A percentile compares a stretch with the other conserved stretches of the same genome.
Evolutionary conservation across 1,140 invertebrate species (phyloP).

Genomic region (Muscidifurax raptorellus): DNA sequence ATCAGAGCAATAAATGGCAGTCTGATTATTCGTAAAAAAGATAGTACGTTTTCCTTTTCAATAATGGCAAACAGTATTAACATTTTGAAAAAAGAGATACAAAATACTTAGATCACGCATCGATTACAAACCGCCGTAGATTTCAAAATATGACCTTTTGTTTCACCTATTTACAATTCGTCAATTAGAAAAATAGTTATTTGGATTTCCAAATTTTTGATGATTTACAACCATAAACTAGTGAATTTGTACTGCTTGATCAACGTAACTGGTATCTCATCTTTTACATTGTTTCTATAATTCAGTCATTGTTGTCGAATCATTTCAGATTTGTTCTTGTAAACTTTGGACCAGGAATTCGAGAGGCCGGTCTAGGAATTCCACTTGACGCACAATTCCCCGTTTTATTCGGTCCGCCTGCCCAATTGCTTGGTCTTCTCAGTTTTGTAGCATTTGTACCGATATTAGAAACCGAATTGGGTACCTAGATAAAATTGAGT

Average conservation of each 20-base stretch:
- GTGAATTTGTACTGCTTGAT: slow-evolving; percentile 41
- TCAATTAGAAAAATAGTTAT: slow-evolving; percentile 50
- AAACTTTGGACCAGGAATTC: slow-evolving; percentile 67
- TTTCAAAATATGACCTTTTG: slow-evolving; percentile 24
- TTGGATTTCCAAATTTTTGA: slow-evolving; percentile 20
- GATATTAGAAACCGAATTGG: slow-evolving; percentile 42
- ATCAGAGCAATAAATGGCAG: slow-evolving; percentile 44
- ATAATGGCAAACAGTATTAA: slow-evolving; percentile 44
- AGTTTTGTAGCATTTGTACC: slow-evolving; percentile 63
- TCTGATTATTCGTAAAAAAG: slow-evolving; percentile 24
- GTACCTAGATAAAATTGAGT: slow-evolving; percentile 13
- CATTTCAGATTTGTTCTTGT: slow-evolving; percentile 57
- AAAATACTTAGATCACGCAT: slow-evolving; percentile 44
- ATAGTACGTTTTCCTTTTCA: slow-evolving; percentile 13
- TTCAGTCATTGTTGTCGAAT: slow-evolving; percentile 33
- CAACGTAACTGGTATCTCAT: slow-evolving; percentile 36
- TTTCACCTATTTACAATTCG: slow-evolving; percentile 47
- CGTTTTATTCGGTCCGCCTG: slow-evolving; percentile 56
- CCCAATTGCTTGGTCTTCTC: slow-evolving; percentile 66
- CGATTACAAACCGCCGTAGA: neutral
- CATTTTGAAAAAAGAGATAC: slow-evolving; percentile 37
- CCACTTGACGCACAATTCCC: slow-evolving; percentile 63
- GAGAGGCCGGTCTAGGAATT: slow-evolving; percentile 71
- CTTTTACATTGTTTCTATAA: slow-evolving; percentile 20
- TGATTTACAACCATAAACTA: slow-evolving; percentile 11